These are phyloP conservation scores for Batillaria attramentaria DNA, from an alignment of 1,140 invertebrate species.

Conservation along the genomic window DNA sequence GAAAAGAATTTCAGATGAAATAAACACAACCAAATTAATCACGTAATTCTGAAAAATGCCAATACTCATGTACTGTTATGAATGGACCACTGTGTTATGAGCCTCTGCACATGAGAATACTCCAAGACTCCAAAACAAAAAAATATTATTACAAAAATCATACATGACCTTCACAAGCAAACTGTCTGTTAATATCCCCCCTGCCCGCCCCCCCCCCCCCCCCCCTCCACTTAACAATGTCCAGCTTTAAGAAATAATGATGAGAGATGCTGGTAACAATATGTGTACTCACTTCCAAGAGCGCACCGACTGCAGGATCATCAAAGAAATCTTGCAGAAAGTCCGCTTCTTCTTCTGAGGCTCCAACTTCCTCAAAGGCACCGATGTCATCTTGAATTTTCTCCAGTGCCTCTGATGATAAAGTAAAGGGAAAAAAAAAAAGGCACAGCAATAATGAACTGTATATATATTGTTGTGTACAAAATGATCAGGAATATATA, in stretches of 20 bases:
- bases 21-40: no score
- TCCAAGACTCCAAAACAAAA: no score
- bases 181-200: no score
- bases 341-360: conserved; percentile 15
- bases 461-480: not conserved
- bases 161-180: not conserved
- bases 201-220: no score
- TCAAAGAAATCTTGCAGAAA: conserved; percentile 28
- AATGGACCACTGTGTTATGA: no score
- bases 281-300: conserved; percentile 15
- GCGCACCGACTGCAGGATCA: not conserved
- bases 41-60: no score
- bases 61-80: no score
- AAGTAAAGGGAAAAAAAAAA: not conserved
- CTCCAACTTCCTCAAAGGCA: conserved; percentile 24
- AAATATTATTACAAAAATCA: no score
- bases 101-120: no score
- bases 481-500: not conserved
- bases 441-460: not conserved
- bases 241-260: no score
- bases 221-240: no score
- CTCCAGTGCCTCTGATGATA: conserved; percentile 21
- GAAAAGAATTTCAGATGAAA: not conserved
- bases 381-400: conserved; percentile 24
- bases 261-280: not conserved